Base-by-base conservation (phyloP, 1,140 invertebrate genomes). In the Drosophila bocqueti region DNA sequence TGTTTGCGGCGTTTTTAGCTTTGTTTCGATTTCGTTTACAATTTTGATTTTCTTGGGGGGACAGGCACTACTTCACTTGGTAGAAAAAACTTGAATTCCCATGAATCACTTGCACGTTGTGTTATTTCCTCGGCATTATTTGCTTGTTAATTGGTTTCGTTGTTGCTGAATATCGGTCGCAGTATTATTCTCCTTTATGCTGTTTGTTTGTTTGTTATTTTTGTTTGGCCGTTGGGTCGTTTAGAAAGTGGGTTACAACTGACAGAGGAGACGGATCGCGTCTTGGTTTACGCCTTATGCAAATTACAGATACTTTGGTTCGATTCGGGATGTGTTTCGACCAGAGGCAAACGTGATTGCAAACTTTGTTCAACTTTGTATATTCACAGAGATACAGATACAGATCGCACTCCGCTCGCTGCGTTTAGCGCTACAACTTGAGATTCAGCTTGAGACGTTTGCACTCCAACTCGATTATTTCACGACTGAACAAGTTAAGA, bases 311-410 rank as follows among this genome's bases (percentile, higher is more conserved):
- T 68, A 43, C 40, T 86, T 55, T 13, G 34, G 77, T 89, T 80
- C 72, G 68, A 77, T 89, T 52, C 54, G 79, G 79, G 76, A 87
- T 89, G 71, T 78, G 65, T 89, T 78, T 83, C 65, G 76, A 73
- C 73, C 82, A 69, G 52, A 87, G 72, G 84, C 84, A 89, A 89
- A 81, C 89, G 71, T 24, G 18, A 34, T 38, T 34, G 52, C 79
- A 66, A 81, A 78, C 81, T 87, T 89, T 59, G 83, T 87, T 87
- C 84, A 87, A 87, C 84, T 87, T 87, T 84, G 84, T 87, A 85
- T 69, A 58, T 42, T 58, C 31, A 60, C 54, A 50, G 31, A 42
- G 43, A 29, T 66, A 26, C 36, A 38, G 26, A 46, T 46, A 29
- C 24, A 47, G 40, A 63, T 79, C 77, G 55, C 78, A 61, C 81